Evolutionary conservation across 2,113 vertebrate species (phyloP), one percentile per base, ranked within the genome.

Genomic region (Salminus brasiliensis): DNA sequence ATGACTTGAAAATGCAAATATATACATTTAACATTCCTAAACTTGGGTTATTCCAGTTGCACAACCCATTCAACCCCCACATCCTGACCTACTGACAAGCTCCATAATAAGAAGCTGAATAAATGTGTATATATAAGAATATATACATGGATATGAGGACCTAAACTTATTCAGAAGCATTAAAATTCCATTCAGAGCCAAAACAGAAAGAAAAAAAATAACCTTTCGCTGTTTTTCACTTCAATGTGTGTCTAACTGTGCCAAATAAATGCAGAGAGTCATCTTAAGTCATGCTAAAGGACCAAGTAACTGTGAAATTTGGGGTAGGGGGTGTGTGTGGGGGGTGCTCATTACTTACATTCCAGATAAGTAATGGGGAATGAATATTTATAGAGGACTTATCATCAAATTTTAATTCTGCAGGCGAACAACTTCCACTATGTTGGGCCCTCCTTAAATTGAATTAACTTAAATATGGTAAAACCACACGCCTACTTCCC

Each of bases 331-430:
- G n/a, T n/a, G n/a, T n/a, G n/a, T n/a, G n/a, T n/a, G 63, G 81
- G 72, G 45, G n/a, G 65, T 27, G 45, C 60, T 80, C 68, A 69
- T 77, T 80, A 76, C 79, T 80, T 73, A 65, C 43, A 66, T 62
- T 80, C 72, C 49, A 65, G 68, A 83, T 73, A 84, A 84, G 80
- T 45, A 84, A 76, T 73, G 63, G 49, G 43, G 52, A 66, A 74
- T 77, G 53, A 73, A 81, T 84, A 78, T 81, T 81, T 72, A 84
- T 77, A 29, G 39, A 21, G 63, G 43, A 73, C 67, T 81, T 78
- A 63, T 76, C 60, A 69, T 66, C 55, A 76, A 55, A 10, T 34
- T 83, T 74, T 63, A 71, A 45, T 72, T 63, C 71, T 66, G 32
- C 5, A 41, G 25, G 23, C 27, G 36, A 30, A 25, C 52, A 62